Percentiles rank a stretch among this genome's conserved stretches.
Conservation (phyloP, 2,797 vertebrate genomes). For the Aplochiton taeniatus region DNA sequence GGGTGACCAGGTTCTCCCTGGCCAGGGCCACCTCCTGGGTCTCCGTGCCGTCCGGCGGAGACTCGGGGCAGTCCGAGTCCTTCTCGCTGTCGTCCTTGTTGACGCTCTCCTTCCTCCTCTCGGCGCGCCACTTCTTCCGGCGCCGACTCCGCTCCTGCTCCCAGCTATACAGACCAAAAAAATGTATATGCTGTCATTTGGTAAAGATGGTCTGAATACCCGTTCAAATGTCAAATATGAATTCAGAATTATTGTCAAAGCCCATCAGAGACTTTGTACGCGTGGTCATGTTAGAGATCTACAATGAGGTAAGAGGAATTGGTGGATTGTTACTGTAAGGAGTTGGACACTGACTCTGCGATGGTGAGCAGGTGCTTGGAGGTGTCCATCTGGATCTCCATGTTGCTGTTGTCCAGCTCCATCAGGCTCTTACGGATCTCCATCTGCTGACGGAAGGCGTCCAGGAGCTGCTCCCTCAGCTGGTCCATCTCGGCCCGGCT, state of each 20-base stretch:
- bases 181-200: too few species aligned
- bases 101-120: slow-evolving; percentile 79
- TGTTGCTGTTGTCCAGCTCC: slow-evolving; percentile 83
- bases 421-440: slow-evolving; percentile 83
- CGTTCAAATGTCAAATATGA: too few species aligned
- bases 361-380: slow-evolving; percentile 86
- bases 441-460: slow-evolving; percentile 86
- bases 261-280: too few species aligned
- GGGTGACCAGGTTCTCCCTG: slow-evolving; percentile 74
- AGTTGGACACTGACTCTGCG: slow-evolving; percentile 71
- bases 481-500: slow-evolving; percentile 78
- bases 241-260: too few species aligned
- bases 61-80: slow-evolving; percentile 81
- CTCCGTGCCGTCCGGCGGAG: slow-evolving; percentile 78
- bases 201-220: too few species aligned
- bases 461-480: slow-evolving; percentile 81
- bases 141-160: slow-evolving; percentile 80
- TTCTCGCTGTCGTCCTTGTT: slow-evolving; percentile 84
- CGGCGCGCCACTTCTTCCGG: slow-evolving; percentile 79
- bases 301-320: too few species aligned
- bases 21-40: slow-evolving; percentile 79
- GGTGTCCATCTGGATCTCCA: slow-evolving; percentile 85
- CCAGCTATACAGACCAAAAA: slow-evolving; percentile 79
- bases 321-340: too few species aligned
- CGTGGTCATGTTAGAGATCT: too few species aligned